phyloP scores from a whole-genome alignment of 2,113 vertebrate genomes.

The Archilochus colubris region DNA sequence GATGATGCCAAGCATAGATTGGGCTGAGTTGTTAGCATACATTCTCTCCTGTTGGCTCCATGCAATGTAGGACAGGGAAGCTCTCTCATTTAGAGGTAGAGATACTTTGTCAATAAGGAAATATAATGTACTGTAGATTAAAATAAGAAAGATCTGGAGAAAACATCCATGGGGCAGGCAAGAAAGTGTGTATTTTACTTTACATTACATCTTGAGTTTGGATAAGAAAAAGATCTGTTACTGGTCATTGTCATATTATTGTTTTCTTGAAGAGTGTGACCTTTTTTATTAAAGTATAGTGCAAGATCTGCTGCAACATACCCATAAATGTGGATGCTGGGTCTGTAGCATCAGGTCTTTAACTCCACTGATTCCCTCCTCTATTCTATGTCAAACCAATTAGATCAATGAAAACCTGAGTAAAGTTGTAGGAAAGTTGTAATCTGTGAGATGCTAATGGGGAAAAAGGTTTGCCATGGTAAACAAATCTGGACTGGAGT shows the following conservation, averaged over 20 bases:
- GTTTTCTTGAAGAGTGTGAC: background rate
- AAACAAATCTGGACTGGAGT: background rate
- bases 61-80: background rate
- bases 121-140: background rate
- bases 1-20: background rate
- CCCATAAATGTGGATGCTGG: background rate
- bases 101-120: background rate
- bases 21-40: background rate
- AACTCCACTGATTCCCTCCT: background rate
- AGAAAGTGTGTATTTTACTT: background rate
- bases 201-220: background rate
- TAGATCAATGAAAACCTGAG: background rate
- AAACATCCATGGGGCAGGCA: background rate
- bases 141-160: background rate
- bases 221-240: background rate
- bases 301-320: background rate
- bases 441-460: background rate
- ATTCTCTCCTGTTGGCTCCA: background rate
- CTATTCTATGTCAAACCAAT: background rate
- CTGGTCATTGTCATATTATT: background rate
- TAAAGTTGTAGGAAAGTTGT: background rate
- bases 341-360: background rate
- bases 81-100: background rate
- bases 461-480: background rate
- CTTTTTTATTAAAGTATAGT: background rate